Conservation (phyloP, 2,888 invertebrate species). For the Drosophila eohydei region DNA sequence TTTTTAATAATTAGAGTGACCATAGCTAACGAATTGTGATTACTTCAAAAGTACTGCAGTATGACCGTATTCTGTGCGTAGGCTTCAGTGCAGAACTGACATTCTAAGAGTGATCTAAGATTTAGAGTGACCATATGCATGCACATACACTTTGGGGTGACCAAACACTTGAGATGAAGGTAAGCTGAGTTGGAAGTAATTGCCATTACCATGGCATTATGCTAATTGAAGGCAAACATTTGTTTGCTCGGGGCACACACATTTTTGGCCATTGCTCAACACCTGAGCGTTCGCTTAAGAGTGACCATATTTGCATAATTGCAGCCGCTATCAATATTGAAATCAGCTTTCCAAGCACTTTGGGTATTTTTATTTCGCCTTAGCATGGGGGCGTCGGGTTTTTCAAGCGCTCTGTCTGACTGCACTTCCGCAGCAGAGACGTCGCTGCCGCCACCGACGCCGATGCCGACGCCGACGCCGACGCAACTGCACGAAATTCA, state of each 20-base stretch:
- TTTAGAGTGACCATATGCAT: constrained; percentile 1
- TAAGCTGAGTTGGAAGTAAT: constrained; percentile 1
- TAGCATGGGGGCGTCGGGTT: constrained; percentile 33
- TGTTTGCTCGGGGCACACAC: background rate
- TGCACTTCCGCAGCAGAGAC: constrained; percentile 67
- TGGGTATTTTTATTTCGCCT: background rate
- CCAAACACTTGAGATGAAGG: background rate
- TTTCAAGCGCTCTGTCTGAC: constrained; percentile 13
- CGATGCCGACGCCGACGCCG: constrained; percentile 45
- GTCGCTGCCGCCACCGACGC: constrained; percentile 43
- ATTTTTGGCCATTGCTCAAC: constrained; percentile 4
- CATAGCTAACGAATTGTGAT: background rate
- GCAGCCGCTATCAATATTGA: constrained; percentile 31
- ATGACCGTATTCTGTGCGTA: background rate
- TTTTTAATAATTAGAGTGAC: background rate
- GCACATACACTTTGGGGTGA: constrained; percentile 10
- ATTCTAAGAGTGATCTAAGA: background rate
- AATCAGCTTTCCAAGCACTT: constrained; percentile 37
- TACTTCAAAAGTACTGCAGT: background rate
- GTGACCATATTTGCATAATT: constrained; percentile 54
- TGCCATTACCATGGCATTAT: constrained; percentile 4
- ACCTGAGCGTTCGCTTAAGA: constrained; percentile 17
- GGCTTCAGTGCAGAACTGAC: background rate
- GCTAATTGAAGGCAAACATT: constrained; percentile 5
- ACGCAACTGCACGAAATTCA: constrained; percentile 46